phyloP scores from a whole-genome alignment of 2,888 invertebrate genomes.

The Xylophagus ater region DNA sequence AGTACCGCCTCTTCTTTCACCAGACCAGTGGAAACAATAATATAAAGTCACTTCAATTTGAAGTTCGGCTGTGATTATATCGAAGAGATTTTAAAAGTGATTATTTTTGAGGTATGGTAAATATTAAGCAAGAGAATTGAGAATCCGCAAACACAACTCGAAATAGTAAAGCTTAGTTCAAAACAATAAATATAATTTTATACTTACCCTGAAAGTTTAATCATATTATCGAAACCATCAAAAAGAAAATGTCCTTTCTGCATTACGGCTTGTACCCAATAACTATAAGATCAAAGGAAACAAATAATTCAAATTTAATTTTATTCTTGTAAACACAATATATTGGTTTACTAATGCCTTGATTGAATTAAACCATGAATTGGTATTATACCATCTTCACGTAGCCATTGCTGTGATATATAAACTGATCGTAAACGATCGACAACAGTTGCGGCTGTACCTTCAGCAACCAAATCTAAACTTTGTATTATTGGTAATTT shows the following conservation, averaged over 20 bases:
- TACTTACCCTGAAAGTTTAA: slow-evolving; percentile 1
- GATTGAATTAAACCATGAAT: slow-evolving; percentile 1
- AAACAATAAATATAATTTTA: not conserved
- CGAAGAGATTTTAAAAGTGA: no score
- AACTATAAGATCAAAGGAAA: slow-evolving; percentile 2
- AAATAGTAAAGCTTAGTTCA: not conserved
- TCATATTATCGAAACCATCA: not conserved
- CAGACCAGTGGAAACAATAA: no score
- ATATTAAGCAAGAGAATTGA: no score
- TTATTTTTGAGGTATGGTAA: no score
- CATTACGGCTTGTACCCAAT: slow-evolving; percentile 5
- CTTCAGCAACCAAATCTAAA: slow-evolving; percentile 4
- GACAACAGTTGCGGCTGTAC: slow-evolving; percentile 1
- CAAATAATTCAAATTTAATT: not conserved
- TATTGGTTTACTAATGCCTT: not conserved
- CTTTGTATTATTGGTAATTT: slow-evolving; percentile 4
- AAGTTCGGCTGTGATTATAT: no score
- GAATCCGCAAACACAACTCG: no score
- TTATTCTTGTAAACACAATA: no score
- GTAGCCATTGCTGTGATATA: slow-evolving; percentile 7
- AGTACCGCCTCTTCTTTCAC: no score
- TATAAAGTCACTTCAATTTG: no score
- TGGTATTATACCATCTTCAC: slow-evolving; percentile 8
- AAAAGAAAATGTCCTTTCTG: slow-evolving; percentile 4
- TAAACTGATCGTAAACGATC: slow-evolving; percentile 1